Evolutionary conservation across 2,113 vertebrate species (phyloP), one percentile per base, ranked within the genome.

Genomic region (Oenanthe melanoleuca): DNA sequence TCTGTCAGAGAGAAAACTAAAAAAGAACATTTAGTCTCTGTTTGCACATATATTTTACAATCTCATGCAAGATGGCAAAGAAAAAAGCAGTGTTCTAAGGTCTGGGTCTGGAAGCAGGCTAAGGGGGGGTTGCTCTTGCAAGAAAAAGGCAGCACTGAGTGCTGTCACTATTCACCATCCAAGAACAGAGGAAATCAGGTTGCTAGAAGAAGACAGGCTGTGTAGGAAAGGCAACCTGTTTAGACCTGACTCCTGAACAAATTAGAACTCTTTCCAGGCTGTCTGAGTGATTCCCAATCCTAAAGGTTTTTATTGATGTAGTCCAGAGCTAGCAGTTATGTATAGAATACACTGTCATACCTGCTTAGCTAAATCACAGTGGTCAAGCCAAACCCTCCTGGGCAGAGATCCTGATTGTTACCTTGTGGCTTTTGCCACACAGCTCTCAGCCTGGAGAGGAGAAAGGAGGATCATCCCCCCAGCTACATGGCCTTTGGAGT

Each of bases 31-130:
- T 74, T 57, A 40, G 15, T 73, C 34, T 74, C 28, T 56, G 52
- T 81, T 81, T 89, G 40, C 50, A 89, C 26, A 55, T 50, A 42
- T 10, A 55, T 89, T 89, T 89, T 91, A 49, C 29, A 49, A 31
- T 86, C 56, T 77, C 0, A 2, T 3, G 3, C 34, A 92, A 75
- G 18, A 19, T 92, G 70, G 16, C 29, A 71, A 87, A 86, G 84
- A 77, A 77, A 42, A 80, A 75, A 80, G 3, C 10, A 25, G 14
- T 37, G 14, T 44, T 90, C 29, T 50, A 38, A 19, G 82, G 49
- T 34, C n/a, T 80, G 57, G 69, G 74, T 31, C 28, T 72, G 13
- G 38, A 40, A 94, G 52, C 11, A 77, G 42, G 17, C 53, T 64
- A 67, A 67, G 33, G 26, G 23, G 21, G 10, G 29, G 16, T 5